Conservation (phyloP, 2,113 vertebrate genomes). For the Globicephala melas region DNA sequence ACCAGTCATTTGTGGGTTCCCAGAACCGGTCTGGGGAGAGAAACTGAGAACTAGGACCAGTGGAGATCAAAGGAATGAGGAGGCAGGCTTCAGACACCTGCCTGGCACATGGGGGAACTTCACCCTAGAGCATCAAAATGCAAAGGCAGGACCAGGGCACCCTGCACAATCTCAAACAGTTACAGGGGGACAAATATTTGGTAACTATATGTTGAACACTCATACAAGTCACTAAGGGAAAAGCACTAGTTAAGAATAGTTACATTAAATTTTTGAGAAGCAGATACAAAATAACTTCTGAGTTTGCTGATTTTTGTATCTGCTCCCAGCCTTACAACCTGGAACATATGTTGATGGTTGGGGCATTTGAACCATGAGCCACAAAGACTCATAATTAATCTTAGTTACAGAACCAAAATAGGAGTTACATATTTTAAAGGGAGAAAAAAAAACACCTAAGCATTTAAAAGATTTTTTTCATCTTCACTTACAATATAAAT, state of each 20-base stretch:
- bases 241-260: background rate
- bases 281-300: background rate
- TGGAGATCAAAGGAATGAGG: background rate
- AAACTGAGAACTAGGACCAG: background rate
- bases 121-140: background rate
- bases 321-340: background rate
- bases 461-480: background rate
- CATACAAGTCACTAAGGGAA: background rate
- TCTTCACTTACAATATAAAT: constrained; percentile 24
- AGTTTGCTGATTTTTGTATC: background rate
- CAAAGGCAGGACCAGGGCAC: background rate
- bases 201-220: background rate
- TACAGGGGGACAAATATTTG: background rate
- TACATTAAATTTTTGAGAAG: background rate
- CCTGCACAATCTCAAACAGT: background rate
- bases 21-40: background rate
- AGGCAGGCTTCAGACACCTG: background rate
- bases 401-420: background rate
- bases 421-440: background rate
- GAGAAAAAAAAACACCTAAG: background rate
- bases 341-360: background rate
- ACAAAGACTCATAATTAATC: background rate
- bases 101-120: background rate
- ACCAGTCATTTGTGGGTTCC: background rate
- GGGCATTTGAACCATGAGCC: background rate